Percentiles rank a stretch among this genome's conserved stretches.
Conservation (phyloP, 2,888 invertebrate genomes). For the Parascotia fuliginaria region DNA sequence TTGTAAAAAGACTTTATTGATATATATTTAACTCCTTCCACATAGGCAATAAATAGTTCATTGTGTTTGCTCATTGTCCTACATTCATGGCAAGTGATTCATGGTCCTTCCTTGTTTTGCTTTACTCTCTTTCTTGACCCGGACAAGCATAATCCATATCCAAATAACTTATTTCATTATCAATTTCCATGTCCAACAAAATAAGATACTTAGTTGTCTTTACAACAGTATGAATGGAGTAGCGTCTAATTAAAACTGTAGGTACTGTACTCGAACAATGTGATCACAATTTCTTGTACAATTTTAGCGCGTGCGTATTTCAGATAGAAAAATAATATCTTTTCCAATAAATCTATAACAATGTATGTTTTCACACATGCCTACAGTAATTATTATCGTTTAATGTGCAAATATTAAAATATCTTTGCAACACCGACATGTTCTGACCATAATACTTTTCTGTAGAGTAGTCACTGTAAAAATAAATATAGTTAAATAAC, state of each 20-base stretch:
- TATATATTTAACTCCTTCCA: no score
- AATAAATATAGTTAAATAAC: constrained; percentile 83
- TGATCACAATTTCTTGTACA: constrained; percentile 11
- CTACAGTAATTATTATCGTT: constrained; percentile 74
- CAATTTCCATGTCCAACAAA: neutral
- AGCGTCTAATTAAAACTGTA: constrained; percentile 6
- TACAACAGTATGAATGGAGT: neutral
- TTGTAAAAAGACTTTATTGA: no score
- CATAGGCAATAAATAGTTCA: no score
- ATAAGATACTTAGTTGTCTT: no score
- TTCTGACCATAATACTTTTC: constrained; percentile 80
- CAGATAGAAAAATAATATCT: constrained; percentile 32
- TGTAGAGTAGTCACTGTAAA: constrained; percentile 84
- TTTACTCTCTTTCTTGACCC: neutral
- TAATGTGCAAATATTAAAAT: constrained; percentile 80
- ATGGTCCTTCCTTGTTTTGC: neutral
- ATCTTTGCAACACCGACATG: constrained; percentile 80
- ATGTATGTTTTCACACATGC: constrained; percentile 68
- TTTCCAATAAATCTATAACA: constrained; percentile 53
- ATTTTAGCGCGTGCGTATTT: constrained; percentile 20
- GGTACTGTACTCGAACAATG: constrained; percentile 9
- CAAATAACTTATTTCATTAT: no score
- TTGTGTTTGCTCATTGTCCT: neutral
- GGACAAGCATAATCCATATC: neutral
- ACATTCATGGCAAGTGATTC: neutral